Conservation (phyloP, 1,140 invertebrate genomes). For the Caenorhabditis latens region DNA sequence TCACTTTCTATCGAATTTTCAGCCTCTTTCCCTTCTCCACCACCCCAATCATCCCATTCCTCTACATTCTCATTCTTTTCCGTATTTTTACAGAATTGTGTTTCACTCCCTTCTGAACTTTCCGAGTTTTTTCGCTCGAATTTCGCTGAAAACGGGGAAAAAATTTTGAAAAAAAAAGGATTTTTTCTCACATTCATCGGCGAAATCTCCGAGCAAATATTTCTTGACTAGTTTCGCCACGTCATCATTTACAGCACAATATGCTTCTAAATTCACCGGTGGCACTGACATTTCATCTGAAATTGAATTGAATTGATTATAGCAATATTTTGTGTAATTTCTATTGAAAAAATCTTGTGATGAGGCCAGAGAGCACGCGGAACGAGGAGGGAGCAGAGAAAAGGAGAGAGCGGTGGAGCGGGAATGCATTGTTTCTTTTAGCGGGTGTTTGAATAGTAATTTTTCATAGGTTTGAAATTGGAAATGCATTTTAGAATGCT, state of each 20-base stretch:
- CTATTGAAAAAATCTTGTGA: too few species aligned
- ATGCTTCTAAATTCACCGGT: conserved; percentile 15
- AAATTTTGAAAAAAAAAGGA: too few species aligned
- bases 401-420: too few species aligned
- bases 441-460: too few species aligned
- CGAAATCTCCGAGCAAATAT: conserved; percentile 31
- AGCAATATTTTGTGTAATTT: too few species aligned
- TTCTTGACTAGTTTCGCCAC: conserved; percentile 34
- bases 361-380: too few species aligned
- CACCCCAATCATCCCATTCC: conserved; percentile 45
- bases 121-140: conserved; percentile 31
- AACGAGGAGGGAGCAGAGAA: too few species aligned
- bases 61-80: conserved; percentile 34
- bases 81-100: conserved; percentile 16
- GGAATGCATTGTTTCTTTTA: too few species aligned
- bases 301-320: background rate
- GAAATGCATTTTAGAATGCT: too few species aligned
- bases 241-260: conserved; percentile 38
- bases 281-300: conserved; percentile 38
- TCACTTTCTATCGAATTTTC: background rate
- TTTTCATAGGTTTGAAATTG: too few species aligned
- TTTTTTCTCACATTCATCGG: conserved; percentile 17
- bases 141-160: background rate
- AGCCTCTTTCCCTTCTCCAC: background rate
- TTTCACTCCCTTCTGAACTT: conserved; percentile 14